Percentiles rank a stretch among this genome's conserved stretches.
phyloP scores from a whole-genome alignment of 30 jellyfish, hydroid and myxozoan genomes.

The Sanderia malayensis region DNA sequence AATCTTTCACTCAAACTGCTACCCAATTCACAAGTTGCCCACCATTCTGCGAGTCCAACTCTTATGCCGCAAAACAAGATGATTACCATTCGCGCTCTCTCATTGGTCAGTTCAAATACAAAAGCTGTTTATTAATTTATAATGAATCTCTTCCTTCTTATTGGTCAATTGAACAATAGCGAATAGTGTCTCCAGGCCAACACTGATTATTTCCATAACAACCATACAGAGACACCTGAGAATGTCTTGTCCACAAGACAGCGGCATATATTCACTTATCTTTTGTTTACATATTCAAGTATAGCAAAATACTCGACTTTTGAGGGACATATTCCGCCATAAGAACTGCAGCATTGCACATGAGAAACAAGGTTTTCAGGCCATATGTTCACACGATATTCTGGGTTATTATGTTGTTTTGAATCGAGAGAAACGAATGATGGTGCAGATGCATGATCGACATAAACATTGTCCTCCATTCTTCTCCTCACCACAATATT shows the following conservation, averaged over 20 bases:
- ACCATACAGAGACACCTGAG: not conserved
- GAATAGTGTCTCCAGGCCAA: conserved; percentile 20
- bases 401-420: too few species aligned
- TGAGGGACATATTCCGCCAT: not conserved
- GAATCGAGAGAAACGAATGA: too few species aligned
- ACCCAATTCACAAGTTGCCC: too few species aligned
- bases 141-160: conserved; percentile 51
- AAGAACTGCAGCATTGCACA: too few species aligned
- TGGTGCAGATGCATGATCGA: too few species aligned
- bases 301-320: conserved; percentile 3
- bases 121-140: conserved; percentile 51
- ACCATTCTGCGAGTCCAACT: conserved; percentile 15
- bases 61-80: conserved; percentile 2
- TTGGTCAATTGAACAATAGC: conserved; percentile 41
- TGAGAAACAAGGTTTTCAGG: not conserved
- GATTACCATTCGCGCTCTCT: not conserved
- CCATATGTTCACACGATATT: not conserved
- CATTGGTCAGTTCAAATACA: not conserved
- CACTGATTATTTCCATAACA: not conserved
- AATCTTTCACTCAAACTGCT: too few species aligned
- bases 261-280: too few species aligned
- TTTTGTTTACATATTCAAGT: not conserved
- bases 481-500: too few species aligned
- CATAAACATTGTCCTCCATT: too few species aligned
- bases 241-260: too few species aligned